Base-by-base conservation (phyloP, 2,797 vertebrate species). In the Alauda arvensis region DNA sequence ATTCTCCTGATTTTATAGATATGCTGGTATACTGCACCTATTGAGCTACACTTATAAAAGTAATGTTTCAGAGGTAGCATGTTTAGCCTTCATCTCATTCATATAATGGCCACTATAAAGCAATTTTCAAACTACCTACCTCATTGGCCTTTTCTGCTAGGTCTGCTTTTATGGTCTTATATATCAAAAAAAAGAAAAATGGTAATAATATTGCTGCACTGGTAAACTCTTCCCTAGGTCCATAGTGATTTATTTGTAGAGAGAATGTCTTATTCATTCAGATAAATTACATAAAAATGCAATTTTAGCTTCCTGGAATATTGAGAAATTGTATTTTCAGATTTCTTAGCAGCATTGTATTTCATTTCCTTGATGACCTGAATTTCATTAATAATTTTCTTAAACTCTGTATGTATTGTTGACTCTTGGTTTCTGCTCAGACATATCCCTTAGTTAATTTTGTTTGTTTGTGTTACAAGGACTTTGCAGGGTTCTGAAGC, bases 381-480 rank as follows among this genome's bases (percentile, higher is more conserved):
- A 85, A 90, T 91, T 91, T 94, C 51, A 82, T 90, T 88, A 93
- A 78, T 21, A 3, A n/a, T 76, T 93, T 94, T 53, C 33, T 45
- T 33, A 56, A 85, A 65, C 37, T 33, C 39, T 85, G 12, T 46
- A 39, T 87, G 60, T 75, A 65, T 85, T 84, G n/a, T 87, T 93
- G 77, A 61, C 53, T 91, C 53, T 40, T 25, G 33, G 53, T 93
- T 94, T 90, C 79, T 82, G 70, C 34, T 93, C 77, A 93, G 28
- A 46, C 42, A 78, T 80, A 87, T 89, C 75, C 52, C 75, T 88
- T 77, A 94, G 39, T 91, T 97, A 95, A 95, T 95, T 94, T 89
- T 93, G 60, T 87, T 94, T 96, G 63, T 91, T 95, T 83, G 45
- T 49, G 49, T 77, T 95, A 92, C 83, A 78, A 94, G 74, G 49